Conservation (phyloP, 30 jellyfish, hydroid and myxozoan species). For the Turritopsis rubra region DNA sequence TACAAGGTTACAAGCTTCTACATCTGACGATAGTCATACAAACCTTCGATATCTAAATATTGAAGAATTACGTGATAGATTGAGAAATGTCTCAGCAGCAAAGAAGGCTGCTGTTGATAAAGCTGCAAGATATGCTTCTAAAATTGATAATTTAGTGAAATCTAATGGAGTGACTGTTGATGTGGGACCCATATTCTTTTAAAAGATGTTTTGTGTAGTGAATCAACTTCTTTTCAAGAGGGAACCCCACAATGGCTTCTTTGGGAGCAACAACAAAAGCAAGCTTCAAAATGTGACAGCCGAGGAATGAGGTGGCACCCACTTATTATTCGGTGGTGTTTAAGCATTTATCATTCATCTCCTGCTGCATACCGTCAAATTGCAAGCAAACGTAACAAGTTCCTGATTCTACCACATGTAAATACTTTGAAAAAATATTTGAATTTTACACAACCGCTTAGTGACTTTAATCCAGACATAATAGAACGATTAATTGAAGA, state of each 20-base stretch:
- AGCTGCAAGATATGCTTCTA: conserved; percentile 1
- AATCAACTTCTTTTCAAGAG: conserved; percentile 1
- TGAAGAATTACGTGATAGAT: conserved; percentile 5
- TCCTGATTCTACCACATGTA: conserved; percentile 13
- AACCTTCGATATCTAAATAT: conserved; percentile 11
- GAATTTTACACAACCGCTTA: conserved; percentile 19
- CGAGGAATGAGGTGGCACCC: conserved; percentile 24
- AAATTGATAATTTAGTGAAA: neutral
- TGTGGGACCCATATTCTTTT: neutral
- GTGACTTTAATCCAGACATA: conserved; percentile 16
- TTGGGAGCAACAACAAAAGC: conserved; percentile 12
- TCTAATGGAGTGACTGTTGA: neutral
- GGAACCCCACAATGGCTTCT: conserved; percentile 17
- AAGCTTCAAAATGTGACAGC: neutral
- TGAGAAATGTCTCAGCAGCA: neutral
- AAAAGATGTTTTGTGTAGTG: conserved; percentile 10
- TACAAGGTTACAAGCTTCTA: conserved; percentile 2
- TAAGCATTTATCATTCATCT: neutral
- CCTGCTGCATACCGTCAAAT: conserved; percentile 20
- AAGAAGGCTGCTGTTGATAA: conserved; percentile 1
- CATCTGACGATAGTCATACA: neutral
- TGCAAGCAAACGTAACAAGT: neutral
- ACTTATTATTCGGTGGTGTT: conserved; percentile 17
- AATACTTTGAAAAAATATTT: conserved; percentile 13
- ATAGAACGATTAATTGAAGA: conserved; percentile 6